These are phyloP conservation scores for Saxidomus purpurata DNA, from an alignment of 1,140 invertebrate species.

Conservation along the genomic window DNA sequence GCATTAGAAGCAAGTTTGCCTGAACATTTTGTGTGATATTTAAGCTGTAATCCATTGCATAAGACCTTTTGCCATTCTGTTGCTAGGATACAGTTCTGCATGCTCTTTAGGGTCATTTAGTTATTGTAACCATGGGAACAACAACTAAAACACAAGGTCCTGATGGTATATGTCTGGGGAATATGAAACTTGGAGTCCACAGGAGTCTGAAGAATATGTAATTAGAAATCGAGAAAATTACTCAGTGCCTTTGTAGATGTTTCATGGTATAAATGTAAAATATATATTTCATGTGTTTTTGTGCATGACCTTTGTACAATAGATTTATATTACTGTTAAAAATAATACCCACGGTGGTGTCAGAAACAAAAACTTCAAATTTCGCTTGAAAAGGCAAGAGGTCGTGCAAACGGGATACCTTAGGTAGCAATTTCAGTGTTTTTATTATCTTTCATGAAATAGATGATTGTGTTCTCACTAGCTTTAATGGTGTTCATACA, in stretches of 20 bases:
- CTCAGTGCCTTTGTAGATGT: no score
- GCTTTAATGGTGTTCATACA: conserved; percentile 58
- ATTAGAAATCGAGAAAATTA: no score
- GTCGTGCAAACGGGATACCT: conserved; percentile 54
- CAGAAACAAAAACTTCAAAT: conserved; percentile 2
- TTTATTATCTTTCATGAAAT: conserved; percentile 43
- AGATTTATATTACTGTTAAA: conserved; percentile 31
- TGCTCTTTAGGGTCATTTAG: conserved; percentile 56
- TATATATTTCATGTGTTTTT: conserved; percentile 35
- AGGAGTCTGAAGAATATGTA: no score
- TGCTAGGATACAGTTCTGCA: conserved; percentile 66
- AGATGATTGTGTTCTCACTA: conserved; percentile 56
- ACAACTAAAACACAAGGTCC: no score
- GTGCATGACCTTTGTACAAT: conserved; percentile 30
- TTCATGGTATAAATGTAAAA: no score
- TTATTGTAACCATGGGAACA: conserved; percentile 45
- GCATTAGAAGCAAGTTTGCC: no score
- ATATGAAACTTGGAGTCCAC: no score
- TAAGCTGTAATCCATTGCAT: conserved; percentile 67
- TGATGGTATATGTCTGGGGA: no score
- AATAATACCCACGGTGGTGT: conserved; percentile 54
- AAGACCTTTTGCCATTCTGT: conserved; percentile 69
- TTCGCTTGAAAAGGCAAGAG: conserved; percentile 45
- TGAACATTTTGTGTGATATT: conserved; percentile 36
- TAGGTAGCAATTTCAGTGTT: conserved; percentile 38